phyloP scores from a whole-genome alignment of 2,888 invertebrate species.

The Adela reaumurella region DNA sequence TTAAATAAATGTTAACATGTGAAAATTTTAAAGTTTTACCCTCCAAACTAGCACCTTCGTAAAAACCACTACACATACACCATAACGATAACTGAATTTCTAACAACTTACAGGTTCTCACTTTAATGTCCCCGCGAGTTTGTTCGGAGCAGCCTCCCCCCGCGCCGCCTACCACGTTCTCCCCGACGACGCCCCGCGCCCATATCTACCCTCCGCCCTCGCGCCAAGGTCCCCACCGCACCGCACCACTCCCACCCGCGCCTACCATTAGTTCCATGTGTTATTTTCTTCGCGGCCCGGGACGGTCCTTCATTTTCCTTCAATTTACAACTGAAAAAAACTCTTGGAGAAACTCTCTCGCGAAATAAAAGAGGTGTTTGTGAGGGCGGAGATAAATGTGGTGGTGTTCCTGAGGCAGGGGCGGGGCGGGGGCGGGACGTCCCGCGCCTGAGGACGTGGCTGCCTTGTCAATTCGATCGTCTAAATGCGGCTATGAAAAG shows the following conservation, averaged over 20 bases:
- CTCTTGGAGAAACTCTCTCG: neutral
- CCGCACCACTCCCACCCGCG: constrained; percentile 37
- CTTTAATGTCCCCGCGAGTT: constrained; percentile 52
- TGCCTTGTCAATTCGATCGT: neutral
- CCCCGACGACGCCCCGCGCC: constrained; percentile 36
- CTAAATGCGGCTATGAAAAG: neutral
- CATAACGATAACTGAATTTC: no score
- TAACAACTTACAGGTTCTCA: no score
- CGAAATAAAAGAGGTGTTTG: neutral
- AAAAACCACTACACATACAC: no score
- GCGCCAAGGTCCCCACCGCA: constrained; percentile 54
- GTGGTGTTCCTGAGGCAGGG: neutral
- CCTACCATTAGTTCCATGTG: constrained; percentile 27
- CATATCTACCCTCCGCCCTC: constrained; percentile 40
- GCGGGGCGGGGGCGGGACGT: neutral
- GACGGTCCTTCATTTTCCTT: constrained; percentile 56
- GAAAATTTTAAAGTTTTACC: no score
- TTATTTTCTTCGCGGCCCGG: constrained; percentile 41
- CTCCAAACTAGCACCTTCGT: no score
- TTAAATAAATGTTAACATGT: no score
- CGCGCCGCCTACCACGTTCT: constrained; percentile 55
- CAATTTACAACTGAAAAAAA: constrained; percentile 54
- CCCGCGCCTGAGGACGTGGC: neutral
- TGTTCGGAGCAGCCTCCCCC: constrained; percentile 42
- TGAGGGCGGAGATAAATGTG: neutral